phyloP scores from a whole-genome alignment of 2,113 vertebrate genomes.

The Xerus inauris region DNA sequence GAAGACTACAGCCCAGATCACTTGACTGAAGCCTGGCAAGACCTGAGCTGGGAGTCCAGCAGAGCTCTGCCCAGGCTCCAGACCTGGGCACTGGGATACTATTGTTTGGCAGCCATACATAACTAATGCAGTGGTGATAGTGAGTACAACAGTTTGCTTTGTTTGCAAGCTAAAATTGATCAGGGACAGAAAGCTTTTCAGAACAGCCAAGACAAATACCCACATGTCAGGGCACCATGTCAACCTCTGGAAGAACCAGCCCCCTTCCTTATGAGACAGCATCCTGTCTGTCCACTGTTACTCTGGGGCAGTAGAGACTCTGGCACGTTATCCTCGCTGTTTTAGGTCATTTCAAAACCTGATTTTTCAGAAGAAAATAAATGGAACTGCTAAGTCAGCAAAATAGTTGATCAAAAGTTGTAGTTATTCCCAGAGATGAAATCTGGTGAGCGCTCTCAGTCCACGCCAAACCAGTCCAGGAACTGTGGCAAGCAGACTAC shows the following conservation, averaged over 20 bases:
- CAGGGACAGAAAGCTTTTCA: neutral
- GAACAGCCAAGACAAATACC: neutral
- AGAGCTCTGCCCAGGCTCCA: neutral
- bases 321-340: neutral
- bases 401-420: neutral
- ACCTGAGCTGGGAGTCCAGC: no score
- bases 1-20: neutral
- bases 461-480: no score
- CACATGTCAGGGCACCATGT: neutral
- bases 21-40: neutral
- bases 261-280: neutral
- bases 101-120: rapidly evolving
- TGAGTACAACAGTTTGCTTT: rapidly evolving
- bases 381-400: neutral
- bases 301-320: rapidly evolving
- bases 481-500: neutral
- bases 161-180: neutral
- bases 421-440: neutral
- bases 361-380: neutral
- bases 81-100: neutral
- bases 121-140: neutral
- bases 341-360: neutral
- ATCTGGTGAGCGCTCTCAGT: neutral
- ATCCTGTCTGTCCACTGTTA: neutral
- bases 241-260: neutral